Conservation (phyloP, 1,140 invertebrate genomes). For the Venustaconcha ellipsiformis region DNA sequence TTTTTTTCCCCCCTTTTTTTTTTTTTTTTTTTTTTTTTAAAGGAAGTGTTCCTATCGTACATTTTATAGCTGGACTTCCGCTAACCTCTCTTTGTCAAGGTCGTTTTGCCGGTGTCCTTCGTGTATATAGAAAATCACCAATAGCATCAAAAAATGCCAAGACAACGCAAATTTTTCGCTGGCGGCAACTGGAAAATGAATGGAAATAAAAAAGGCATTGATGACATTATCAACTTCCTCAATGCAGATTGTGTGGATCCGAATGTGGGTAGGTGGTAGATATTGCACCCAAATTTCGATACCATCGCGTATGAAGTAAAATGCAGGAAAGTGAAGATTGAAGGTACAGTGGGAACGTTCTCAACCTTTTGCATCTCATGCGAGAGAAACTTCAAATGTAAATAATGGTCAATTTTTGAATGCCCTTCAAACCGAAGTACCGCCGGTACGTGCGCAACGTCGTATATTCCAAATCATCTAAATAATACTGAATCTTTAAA, state of each 20-base stretch:
- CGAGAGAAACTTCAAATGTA: too few relatives aligned
- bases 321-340: too few relatives aligned
- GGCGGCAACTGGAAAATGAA: constrained; percentile 99
- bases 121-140: neutral
- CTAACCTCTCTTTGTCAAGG: constrained; percentile 3
- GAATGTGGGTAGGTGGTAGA: constrained; percentile 77
- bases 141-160: constrained; percentile 40
- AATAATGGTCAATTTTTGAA: too few relatives aligned
- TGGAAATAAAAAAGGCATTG: constrained; percentile 80
- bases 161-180: constrained; percentile 92
- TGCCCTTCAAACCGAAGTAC: too few relatives aligned
- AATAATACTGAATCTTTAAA: too few relatives aligned
- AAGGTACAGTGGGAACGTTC: neutral
- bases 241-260: constrained; percentile 81
- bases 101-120: constrained; percentile 1
- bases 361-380: neutral
- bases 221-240: constrained; percentile 86
- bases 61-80: neutral
- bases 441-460: too few relatives aligned
- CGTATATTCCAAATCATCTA: too few relatives aligned
- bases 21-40: too few relatives aligned
- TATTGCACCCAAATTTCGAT: too few relatives aligned
- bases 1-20: too few relatives aligned
- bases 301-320: too few relatives aligned
- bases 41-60: neutral